Evolutionary conservation across 2,888 invertebrate genomes (phyloP), one percentile per base, ranked within the genome.

Genomic region (Gymnoscelis rufifasciata): DNA sequence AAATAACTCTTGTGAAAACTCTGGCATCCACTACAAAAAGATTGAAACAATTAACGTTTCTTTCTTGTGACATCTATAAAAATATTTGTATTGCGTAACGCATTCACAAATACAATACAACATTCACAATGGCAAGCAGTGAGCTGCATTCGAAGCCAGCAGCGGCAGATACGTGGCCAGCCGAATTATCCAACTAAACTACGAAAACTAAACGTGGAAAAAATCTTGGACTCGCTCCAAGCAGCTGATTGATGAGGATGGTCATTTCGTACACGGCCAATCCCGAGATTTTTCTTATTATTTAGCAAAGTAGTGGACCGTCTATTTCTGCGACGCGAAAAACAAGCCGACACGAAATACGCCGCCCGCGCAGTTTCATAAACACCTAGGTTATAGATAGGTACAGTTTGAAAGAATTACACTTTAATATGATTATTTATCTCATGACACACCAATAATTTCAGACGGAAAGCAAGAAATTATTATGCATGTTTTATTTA

Each of bases 241-340:
- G 79, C 81, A 84, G 84, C 84, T 88, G 88, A 88, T 88, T 87
- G 88, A 88, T 88, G 88, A 87, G 88, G 88, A 87, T 88, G 88
- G 88, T 83, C 88, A 88, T 86, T 84, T 87, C 78, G 87, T 82
- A 81, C 86, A 86, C 87, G 84, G 82, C 87, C 87, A 88, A 88
- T 87, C 86, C 75, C 74, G 82, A 80, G 77, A 80, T 83, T 84
- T 86, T 86, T 88, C 87, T 80, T 88, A 87, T 87, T 88, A 87
- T 88, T 88, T 80, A 87, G 87, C 82, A 75, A 83, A 87, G 78
- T 78, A 80, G 84, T 78, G 78, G 81, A 81, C 77, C 72, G 72
- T 83, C 87, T 88, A 88, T 88, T 88, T 88, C 66, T 74, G 83
- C 78, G 72, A 80, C 71, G 78, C 76, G 79, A 86, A 87, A 84